Percentiles rank a stretch among this genome's conserved stretches.
These are phyloP conservation scores for Zapornia atra DNA, from an alignment of 2,113 vertebrate species.

Conservation along the genomic window DNA sequence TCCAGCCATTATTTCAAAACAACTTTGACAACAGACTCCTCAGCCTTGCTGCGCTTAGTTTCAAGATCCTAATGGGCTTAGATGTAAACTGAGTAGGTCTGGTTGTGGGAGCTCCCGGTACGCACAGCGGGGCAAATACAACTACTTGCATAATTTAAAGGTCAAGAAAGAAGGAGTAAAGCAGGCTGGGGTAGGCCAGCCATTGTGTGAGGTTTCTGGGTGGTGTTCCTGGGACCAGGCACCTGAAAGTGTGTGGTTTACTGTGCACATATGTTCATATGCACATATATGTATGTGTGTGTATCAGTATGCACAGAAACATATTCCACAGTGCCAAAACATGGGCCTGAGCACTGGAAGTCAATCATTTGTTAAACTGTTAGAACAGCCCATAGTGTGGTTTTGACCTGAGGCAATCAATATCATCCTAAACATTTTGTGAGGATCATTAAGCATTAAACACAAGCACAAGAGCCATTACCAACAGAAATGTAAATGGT, in stretches of 20 bases:
- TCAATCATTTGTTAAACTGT: neutral
- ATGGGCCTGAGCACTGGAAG: neutral
- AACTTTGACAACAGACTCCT: neutral
- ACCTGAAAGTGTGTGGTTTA: rapidly evolving
- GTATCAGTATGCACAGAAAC: neutral
- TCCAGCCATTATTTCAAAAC: neutral
- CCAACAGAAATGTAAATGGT: neutral
- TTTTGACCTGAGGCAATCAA: neutral
- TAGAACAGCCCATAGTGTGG: neutral
- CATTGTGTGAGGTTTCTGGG: neutral
- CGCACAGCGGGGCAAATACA: neutral
- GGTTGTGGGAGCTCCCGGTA: neutral
- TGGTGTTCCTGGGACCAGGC: neutral
- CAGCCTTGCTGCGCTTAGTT: neutral
- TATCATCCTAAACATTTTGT: neutral
- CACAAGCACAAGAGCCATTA: neutral
- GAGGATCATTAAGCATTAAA: neutral
- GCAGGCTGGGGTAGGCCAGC: neutral
- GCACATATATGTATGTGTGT: neutral
- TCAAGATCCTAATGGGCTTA: neutral
- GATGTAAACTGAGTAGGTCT: neutral
- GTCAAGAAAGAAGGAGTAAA: neutral
- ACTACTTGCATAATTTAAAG: neutral
- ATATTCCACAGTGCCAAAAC: neutral
- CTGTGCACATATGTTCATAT: neutral